phyloP scores from a whole-genome alignment of 2,797 vertebrate genomes.

The Takifugu ocellatus region DNA sequence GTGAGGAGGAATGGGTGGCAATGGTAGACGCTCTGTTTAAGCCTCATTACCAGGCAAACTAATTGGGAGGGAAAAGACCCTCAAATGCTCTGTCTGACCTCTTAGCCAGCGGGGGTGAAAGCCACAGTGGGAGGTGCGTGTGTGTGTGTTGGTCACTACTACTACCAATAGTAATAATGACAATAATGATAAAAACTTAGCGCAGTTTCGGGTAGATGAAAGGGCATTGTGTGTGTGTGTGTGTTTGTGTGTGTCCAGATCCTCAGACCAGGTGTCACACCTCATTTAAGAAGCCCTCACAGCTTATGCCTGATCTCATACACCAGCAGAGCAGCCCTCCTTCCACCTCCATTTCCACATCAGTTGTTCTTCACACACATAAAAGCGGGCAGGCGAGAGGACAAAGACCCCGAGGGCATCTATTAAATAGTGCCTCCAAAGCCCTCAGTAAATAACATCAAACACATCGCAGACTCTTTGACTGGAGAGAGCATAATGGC shows the following conservation, averaged over 20 bases:
- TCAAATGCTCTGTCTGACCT: conserved; percentile 78
- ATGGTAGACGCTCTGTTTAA: conserved; percentile 53
- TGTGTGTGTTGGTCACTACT: background rate
- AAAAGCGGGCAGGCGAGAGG: conserved; percentile 55
- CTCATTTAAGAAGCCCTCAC: conserved; percentile 64
- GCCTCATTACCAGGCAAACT: conserved; percentile 77
- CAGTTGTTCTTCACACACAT: conserved; percentile 38
- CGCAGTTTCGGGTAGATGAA: background rate
- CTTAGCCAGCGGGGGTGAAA: conserved; percentile 68
- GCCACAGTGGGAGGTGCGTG: conserved; percentile 23
- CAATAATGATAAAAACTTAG: too few species aligned
- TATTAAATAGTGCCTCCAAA: conserved; percentile 63
- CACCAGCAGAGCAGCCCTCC: conserved; percentile 34
- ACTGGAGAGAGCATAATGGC: conserved; percentile 47
- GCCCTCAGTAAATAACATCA: conserved; percentile 67
- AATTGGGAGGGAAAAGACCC: conserved; percentile 77
- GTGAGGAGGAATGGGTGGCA: conserved; percentile 52
- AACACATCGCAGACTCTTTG: conserved; percentile 56
- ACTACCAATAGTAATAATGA: too few species aligned
- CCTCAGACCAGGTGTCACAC: conserved; percentile 73
- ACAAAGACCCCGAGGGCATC: conserved; percentile 46
- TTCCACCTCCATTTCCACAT: conserved; percentile 43
- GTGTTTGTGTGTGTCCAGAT: too few species aligned
- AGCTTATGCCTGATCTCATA: conserved; percentile 45
- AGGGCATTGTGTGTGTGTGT: too few species aligned